Conservation (phyloP, 2,888 invertebrate genomes). For the Ptychoptera albimana region DNA sequence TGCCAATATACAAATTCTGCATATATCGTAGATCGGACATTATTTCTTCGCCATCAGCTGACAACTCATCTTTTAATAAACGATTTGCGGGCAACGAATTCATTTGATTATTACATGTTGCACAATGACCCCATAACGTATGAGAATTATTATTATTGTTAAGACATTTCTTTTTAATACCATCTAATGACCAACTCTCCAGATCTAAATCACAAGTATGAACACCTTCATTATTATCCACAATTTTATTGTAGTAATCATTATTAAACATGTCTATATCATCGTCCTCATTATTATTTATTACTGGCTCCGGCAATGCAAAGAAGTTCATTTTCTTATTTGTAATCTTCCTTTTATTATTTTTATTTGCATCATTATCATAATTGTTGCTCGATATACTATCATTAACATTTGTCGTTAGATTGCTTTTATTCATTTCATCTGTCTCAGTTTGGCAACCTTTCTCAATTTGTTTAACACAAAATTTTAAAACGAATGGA, state of each 20-base stretch:
- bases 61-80: conserved; percentile 20
- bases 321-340: neutral
- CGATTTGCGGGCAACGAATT: conserved; percentile 22
- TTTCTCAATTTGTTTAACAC: conserved; percentile 40
- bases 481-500: conserved; percentile 48
- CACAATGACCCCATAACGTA: conserved; percentile 23
- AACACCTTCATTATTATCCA: neutral
- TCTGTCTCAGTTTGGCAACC: conserved; percentile 37
- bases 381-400: neutral
- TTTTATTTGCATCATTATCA: conserved; percentile 7
- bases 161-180: conserved; percentile 18
- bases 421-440: neutral
- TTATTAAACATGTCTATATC: conserved; percentile 3
- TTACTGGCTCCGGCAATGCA: too few relatives aligned
- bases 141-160: conserved; percentile 15
- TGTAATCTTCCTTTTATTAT: neutral
- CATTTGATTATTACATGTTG: conserved; percentile 18
- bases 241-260: neutral
- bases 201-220: conserved; percentile 1
- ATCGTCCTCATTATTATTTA: conserved; percentile 2
- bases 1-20: conserved; percentile 23
- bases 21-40: conserved; percentile 23
- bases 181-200: conserved; percentile 19
- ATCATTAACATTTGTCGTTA: neutral
- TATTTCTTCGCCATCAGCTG: conserved; percentile 22